Percentiles rank a stretch among this genome's conserved stretches.
phyloP scores from a whole-genome alignment of 1,140 invertebrate species.

The Artemia franciscana region DNA sequence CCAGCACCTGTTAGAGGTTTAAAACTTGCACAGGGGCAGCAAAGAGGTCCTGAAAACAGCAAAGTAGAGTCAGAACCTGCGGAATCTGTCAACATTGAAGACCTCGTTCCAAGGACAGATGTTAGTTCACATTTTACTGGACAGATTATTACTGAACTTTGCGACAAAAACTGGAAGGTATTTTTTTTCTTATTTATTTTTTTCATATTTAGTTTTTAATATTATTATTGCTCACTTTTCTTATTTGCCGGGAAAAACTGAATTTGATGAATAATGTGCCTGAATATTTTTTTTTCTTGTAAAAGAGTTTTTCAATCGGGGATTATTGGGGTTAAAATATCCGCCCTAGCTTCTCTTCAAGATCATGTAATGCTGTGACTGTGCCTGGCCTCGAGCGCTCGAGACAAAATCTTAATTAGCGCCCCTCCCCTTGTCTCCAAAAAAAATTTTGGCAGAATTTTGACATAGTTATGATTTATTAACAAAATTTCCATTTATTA shows the following conservation, averaged over 20 bases:
- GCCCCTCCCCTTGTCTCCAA: too few relatives aligned
- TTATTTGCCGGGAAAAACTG: not conserved
- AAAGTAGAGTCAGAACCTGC: conserved; percentile 12
- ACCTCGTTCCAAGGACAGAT: conserved; percentile 48
- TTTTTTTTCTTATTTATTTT: conserved; percentile 8
- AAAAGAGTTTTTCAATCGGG: too few relatives aligned
- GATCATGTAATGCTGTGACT: too few relatives aligned
- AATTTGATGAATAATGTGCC: too few relatives aligned
- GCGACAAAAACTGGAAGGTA: conserved; percentile 86
- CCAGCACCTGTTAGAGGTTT: conserved; percentile 40
- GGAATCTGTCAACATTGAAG: conserved; percentile 30
- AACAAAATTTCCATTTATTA: too few relatives aligned
- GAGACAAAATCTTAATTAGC: too few relatives aligned
- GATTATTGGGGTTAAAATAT: too few relatives aligned
- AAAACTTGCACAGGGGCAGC: conserved; percentile 13
- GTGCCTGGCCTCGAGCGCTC: too few relatives aligned
- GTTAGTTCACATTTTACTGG: conserved; percentile 67
- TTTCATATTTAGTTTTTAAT: conserved; percentile 1
- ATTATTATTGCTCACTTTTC: conserved; percentile 5
- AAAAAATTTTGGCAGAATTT: too few relatives aligned
- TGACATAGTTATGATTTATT: too few relatives aligned
- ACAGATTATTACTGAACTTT: conserved; percentile 47
- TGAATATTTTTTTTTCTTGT: too few relatives aligned
- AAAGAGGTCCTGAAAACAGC: conserved; percentile 12
- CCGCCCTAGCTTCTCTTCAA: too few relatives aligned